Evolutionary conservation across 2,888 invertebrate genomes (phyloP), one percentile per base, ranked within the genome.

Genomic region (Aplocera efformata): DNA sequence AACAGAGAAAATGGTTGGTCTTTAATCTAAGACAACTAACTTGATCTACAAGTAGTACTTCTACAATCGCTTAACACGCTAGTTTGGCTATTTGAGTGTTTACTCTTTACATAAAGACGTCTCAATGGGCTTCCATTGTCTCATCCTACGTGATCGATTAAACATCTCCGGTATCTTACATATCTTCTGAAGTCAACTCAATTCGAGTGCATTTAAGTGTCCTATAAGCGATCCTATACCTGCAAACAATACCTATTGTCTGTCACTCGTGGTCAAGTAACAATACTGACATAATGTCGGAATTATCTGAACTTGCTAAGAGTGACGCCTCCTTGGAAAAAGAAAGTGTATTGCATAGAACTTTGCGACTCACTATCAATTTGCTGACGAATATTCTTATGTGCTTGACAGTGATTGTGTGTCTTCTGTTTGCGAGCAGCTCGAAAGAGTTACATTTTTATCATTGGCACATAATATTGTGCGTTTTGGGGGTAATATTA

Each of bases 401-500:
- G 32, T 53, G 56, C 30, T 37, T 72, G 2, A 65, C 66, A 4
- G 59, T 73, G 31, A 59, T 64, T 28, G 34, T 68, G 3, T 62
- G 67, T 53, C 30, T 73, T 4, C 24, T 62, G n/a, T 73, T 46
- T 39, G 50, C 65, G 4, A 63, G 50, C 13, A 50, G 52, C 8
- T 43, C 54, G 0, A 8, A 45, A 7, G 39, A 35, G 5, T 20
- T 70, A 0, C 50, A 47, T 20, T 24, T 40, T 0, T 60, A 52
- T 41, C 53, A 66, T 32, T 46, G 61, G 44, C 71, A 74, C 46
- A 67, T 73, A 8, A 51, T 72, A 29, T 33, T 67, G 0, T 63
- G 69, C 47, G 69, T 68, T 35, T 52, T 73, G 26, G 73, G 73
- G 60, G 72, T 72, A 57, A 17, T n/a, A n/a, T n/a, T n/a, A n/a